phyloP scores from a whole-genome alignment of 2,888 invertebrate genomes.

The Matsumyia berberina region DNA sequence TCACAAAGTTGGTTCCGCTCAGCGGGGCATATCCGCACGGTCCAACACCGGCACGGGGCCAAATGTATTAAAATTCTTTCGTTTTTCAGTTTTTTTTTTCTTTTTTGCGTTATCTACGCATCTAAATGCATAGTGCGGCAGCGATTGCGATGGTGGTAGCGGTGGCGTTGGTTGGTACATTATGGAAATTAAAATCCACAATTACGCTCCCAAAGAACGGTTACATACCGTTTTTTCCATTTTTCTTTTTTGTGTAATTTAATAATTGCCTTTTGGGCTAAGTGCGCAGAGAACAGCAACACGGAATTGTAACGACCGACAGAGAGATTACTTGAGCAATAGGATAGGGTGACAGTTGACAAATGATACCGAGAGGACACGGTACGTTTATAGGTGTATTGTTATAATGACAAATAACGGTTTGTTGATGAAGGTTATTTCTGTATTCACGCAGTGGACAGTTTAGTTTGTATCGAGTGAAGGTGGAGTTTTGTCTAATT shows the following conservation, averaged over 20 bases:
- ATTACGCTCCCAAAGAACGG: slow-evolving; percentile 24
- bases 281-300: slow-evolving; percentile 30
- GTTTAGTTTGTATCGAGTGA: neutral
- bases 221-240: slow-evolving; percentile 18
- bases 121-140: slow-evolving; percentile 33
- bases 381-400: slow-evolving; percentile 10
- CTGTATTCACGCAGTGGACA: neutral
- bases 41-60: slow-evolving; percentile 38
- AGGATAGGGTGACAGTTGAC: slow-evolving; percentile 44
- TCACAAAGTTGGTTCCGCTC: slow-evolving; percentile 59
- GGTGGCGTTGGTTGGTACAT: slow-evolving; percentile 39
- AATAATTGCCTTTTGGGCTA: slow-evolving; percentile 40
- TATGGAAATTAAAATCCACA: slow-evolving; percentile 43
- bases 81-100: slow-evolving; percentile 8
- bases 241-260: slow-evolving; percentile 39
- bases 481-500: no score
- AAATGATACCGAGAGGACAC: slow-evolving; percentile 34
- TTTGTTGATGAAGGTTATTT: slow-evolving; percentile 27
- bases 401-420: slow-evolving; percentile 30
- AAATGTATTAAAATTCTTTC: slow-evolving; percentile 20
- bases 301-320: slow-evolving; percentile 20
- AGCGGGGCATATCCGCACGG: slow-evolving; percentile 60
- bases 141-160: neutral
- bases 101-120: slow-evolving; percentile 43
- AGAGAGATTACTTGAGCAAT: slow-evolving; percentile 22